Conservation (phyloP, 1,140 invertebrate species). For the Drosophila ambigua region DNA sequence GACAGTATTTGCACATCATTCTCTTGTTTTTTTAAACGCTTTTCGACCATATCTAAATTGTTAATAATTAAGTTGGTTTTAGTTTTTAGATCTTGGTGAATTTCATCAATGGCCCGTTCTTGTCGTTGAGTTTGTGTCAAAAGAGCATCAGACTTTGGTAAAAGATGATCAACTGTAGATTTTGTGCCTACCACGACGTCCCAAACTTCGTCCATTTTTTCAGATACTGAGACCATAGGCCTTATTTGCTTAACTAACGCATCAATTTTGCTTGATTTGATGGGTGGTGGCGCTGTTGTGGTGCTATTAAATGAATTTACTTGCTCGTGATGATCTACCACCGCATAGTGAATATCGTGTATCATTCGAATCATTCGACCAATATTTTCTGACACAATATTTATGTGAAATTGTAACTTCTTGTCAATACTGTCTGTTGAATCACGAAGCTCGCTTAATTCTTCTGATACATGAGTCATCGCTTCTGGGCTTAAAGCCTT, state of each 20-base stretch:
- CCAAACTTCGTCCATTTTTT: slow-evolving; percentile 96
- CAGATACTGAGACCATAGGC: slow-evolving; percentile 92
- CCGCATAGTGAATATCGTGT: slow-evolving; percentile 91
- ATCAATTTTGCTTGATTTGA: slow-evolving; percentile 90
- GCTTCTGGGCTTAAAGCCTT: slow-evolving; percentile 91
- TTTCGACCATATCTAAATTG: slow-evolving; percentile 93
- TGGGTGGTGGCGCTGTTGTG: slow-evolving; percentile 85
- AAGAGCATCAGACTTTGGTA: slow-evolving; percentile 93
- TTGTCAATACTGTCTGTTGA: slow-evolving; percentile 91
- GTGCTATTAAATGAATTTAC: slow-evolving; percentile 81
- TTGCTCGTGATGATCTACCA: slow-evolving; percentile 87
- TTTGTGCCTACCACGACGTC: slow-evolving; percentile 94
- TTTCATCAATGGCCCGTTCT: slow-evolving; percentile 93
- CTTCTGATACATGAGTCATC: slow-evolving; percentile 89
- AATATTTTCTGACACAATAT: slow-evolving; percentile 91
- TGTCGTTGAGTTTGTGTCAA: slow-evolving; percentile 93
- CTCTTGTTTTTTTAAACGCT: slow-evolving; percentile 92
- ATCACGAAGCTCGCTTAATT: slow-evolving; percentile 89
- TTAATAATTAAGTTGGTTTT: slow-evolving; percentile 95
- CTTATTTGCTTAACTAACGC: slow-evolving; percentile 90
- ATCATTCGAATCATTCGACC: slow-evolving; percentile 90
- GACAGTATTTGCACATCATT: slow-evolving; percentile 87
- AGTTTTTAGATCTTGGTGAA: slow-evolving; percentile 91
- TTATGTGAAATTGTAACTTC: slow-evolving; percentile 93
- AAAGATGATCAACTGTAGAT: slow-evolving; percentile 91